A percentile compares a stretch with the other conserved stretches of the same genome.
Conservation (phyloP, 1,140 invertebrate genomes). For the Pemphigus obesinymphae region DNA sequence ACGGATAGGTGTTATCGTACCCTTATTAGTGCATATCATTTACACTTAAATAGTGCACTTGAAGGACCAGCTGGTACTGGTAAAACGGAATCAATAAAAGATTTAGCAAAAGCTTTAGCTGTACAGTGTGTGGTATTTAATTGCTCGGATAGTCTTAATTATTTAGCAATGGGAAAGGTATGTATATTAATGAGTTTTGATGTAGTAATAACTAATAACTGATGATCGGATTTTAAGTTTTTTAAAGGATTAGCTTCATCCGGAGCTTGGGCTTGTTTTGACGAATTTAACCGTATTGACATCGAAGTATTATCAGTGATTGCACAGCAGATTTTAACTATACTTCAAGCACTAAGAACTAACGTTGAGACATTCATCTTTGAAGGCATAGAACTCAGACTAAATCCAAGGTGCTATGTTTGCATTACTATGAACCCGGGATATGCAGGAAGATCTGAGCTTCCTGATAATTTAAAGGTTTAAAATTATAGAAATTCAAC, state of each 20-base stretch:
- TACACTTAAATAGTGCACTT: slow-evolving; percentile 81
- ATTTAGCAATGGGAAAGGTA: slow-evolving; percentile 86
- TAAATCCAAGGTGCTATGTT: slow-evolving; percentile 78
- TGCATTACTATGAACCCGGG: slow-evolving; percentile 94
- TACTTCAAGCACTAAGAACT: slow-evolving; percentile 71
- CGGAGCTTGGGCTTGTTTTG: slow-evolving; percentile 91
- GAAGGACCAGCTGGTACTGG: slow-evolving; percentile 86
- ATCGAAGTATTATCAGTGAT: slow-evolving; percentile 79
- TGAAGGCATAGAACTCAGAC: slow-evolving; percentile 73
- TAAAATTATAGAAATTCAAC: slow-evolving; percentile 35
- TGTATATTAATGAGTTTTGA: background rate
- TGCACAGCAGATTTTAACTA: slow-evolving; percentile 76
- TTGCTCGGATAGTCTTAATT: slow-evolving; percentile 89
- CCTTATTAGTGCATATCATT: slow-evolving; percentile 78
- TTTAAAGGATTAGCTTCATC: slow-evolving; percentile 81
- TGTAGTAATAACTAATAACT: background rate
- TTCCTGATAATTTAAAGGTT: slow-evolving; percentile 83
- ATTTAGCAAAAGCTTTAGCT: slow-evolving; percentile 81
- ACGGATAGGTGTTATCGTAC: slow-evolving; percentile 80
- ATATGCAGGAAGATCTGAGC: slow-evolving; percentile 77
- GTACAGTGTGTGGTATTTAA: slow-evolving; percentile 93
- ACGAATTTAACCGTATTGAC: slow-evolving; percentile 93
- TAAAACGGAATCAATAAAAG: slow-evolving; percentile 86
- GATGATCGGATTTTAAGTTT: slow-evolving; percentile 52
- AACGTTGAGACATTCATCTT: slow-evolving; percentile 70